Percentiles rank a stretch among this genome's conserved stretches.
These are phyloP conservation scores for Anagrus nilaparvatae DNA, from an alignment of 1,140 invertebrate genomes.

Conservation along the genomic window DNA sequence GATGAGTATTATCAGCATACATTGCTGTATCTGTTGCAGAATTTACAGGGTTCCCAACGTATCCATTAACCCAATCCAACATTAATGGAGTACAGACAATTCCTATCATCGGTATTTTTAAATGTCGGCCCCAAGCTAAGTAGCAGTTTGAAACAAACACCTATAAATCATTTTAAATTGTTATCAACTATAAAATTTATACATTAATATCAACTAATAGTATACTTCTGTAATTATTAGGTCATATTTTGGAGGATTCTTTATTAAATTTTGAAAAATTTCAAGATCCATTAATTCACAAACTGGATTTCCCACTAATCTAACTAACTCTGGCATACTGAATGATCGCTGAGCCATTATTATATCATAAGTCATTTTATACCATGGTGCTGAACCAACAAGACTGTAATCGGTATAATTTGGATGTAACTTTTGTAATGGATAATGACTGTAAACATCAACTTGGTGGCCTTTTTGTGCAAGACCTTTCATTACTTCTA, in stretches of 20 bases:
- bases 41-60: not conserved
- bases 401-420: constrained; percentile 32
- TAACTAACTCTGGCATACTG: constrained; percentile 1
- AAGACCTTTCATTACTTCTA: constrained; percentile 29
- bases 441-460: constrained; percentile 33
- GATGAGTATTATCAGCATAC: not conserved
- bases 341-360: constrained; percentile 6
- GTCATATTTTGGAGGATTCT: constrained; percentile 20
- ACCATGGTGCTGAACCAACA: constrained; percentile 8
- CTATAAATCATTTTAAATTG: constrained; percentile 17
- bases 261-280: constrained; percentile 16
- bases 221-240: constrained; percentile 19
- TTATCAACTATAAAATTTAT: not conserved
- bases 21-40: not conserved
- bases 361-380: constrained; percentile 17
- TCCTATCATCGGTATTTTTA: constrained; percentile 49
- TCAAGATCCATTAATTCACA: constrained; percentile 19
- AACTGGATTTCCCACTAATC: constrained; percentile 10
- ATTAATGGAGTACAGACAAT: no score
- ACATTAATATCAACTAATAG: constrained; percentile 2
- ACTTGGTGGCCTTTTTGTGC: constrained; percentile 38
- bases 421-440: constrained; percentile 24
- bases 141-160: constrained; percentile 35
- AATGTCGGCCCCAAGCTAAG: constrained; percentile 44
- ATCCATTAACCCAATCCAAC: not conserved